phyloP scores from a whole-genome alignment of 2,113 vertebrate genomes.

The Siphamia tubifer region DNA sequence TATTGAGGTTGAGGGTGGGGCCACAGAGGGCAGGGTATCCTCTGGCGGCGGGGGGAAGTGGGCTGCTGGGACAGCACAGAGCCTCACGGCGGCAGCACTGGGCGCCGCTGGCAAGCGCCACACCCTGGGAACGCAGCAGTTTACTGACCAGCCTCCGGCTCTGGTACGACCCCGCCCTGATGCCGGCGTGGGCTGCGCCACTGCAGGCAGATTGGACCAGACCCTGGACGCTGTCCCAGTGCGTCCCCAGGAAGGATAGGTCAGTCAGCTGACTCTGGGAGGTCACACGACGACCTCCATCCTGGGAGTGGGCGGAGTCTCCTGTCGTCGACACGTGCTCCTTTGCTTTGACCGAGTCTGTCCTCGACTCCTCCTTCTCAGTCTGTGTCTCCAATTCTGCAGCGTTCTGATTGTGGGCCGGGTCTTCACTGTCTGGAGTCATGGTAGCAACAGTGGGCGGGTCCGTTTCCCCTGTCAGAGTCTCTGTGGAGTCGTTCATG shows the following conservation, averaged over 20 bases:
- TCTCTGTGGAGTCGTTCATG: slow-evolving; percentile 80
- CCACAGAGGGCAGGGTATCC: slow-evolving; percentile 58
- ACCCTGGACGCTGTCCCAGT: slow-evolving; percentile 94
- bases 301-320: slow-evolving; percentile 74
- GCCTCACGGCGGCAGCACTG: slow-evolving; percentile 80
- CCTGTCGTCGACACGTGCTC: slow-evolving; percentile 6
- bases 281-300: slow-evolving; percentile 75
- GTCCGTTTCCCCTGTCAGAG: slow-evolving; percentile 71
- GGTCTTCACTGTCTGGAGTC: not conserved
- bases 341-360: slow-evolving; percentile 34
- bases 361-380: slow-evolving; percentile 42
- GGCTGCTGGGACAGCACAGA: slow-evolving; percentile 60
- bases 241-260: slow-evolving; percentile 87
- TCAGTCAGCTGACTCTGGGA: slow-evolving; percentile 89
- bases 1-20: slow-evolving; percentile 23
- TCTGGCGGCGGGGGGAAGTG: slow-evolving; percentile 55
- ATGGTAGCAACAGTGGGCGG: not conserved
- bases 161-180: slow-evolving; percentile 83
- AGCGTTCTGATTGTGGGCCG: not conserved
- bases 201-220: slow-evolving; percentile 86
- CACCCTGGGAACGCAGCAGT: slow-evolving; percentile 79
- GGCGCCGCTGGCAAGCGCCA: slow-evolving; percentile 74
- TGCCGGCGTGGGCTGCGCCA: slow-evolving; percentile 62
- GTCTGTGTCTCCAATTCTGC: slow-evolving; percentile 45
- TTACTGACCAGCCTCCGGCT: slow-evolving; percentile 83